These are phyloP conservation scores for Syrphus vitripennis DNA, from an alignment of 2,888 invertebrate species.

Conservation along the genomic window DNA sequence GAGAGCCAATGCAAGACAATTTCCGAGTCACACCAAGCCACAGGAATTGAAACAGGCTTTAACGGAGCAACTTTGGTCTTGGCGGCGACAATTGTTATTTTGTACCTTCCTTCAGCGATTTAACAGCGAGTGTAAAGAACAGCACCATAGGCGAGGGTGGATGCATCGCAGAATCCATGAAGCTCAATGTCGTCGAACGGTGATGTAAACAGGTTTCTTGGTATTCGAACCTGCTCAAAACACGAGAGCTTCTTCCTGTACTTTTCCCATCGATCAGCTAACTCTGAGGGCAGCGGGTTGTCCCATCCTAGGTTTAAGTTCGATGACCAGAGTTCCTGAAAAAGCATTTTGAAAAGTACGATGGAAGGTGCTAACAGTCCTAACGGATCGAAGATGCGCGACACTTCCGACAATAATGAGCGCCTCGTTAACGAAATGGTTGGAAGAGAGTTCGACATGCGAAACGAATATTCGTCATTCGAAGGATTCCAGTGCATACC, in stretches of 20 bases:
- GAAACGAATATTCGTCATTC: slow-evolving; percentile 25
- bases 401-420: background rate
- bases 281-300: slow-evolving; percentile 27
- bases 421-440: background rate
- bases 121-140: slow-evolving; percentile 11
- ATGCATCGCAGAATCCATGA: slow-evolving; percentile 35
- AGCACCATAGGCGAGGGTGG: slow-evolving; percentile 7
- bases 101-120: background rate
- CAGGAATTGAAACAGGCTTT: slow-evolving; percentile 37
- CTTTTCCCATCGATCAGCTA: slow-evolving; percentile 1
- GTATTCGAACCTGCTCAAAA: background rate
- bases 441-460: background rate
- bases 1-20: slow-evolving; percentile 74
- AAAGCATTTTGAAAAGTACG: slow-evolving; percentile 53
- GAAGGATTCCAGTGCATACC: slow-evolving; percentile 50
- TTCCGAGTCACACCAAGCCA: slow-evolving; percentile 73
- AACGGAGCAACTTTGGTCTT: slow-evolving; percentile 25
- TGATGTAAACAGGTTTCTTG: background rate
- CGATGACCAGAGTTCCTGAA: slow-evolving; percentile 57
- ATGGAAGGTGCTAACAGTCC: slow-evolving; percentile 56
- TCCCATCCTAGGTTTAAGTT: slow-evolving; percentile 53
- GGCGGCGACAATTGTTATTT: background rate
- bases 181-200: background rate
- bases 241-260: background rate
- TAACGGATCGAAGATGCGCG: slow-evolving; percentile 50